Evolutionary conservation across 2,113 vertebrate species (phyloP), one percentile per base, ranked within the genome.

Genomic region (Procavia capensis): DNA sequence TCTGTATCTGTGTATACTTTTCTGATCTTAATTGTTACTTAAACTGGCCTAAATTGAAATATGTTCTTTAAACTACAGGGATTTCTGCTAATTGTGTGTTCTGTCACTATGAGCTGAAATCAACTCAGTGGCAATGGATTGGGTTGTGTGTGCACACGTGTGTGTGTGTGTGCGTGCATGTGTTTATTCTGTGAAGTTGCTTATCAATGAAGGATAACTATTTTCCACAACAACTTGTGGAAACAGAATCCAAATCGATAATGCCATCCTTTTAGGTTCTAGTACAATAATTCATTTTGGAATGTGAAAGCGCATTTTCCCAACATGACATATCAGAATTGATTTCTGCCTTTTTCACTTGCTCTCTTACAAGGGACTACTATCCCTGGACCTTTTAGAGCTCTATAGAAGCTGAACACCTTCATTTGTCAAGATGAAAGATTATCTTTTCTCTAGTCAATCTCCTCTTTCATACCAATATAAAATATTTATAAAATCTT

Each of bases 401-500:
- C 34, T 91, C 84, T 68, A 0, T 5, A 74, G 82, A 96, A 85
- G 20, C 31, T 61, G 27, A 95, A 59, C 17, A 88, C 41, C 36
- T 93, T 95, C 79, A 87, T 92, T 90, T 85, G 54, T 91, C 72
- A 93, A 47, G 31, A 70, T 91, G 85, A 87, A 90, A 81, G 63
- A 75, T 81, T 57, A 85, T 34, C 61, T 85, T 79, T 83, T 75
- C 45, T 64, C 25, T 94, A 80, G 94, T 86, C 64, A 45, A 88
- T 54, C 64, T 91, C 57, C 50, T 93, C 75, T 72, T 72, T 93
- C 76, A 81, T 81, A 61, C 3, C 47, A 94, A 83, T 83, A 31
- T n/a, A 89, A 96, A 95, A 95, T 90, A 91, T 20, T 81, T 61
- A 76, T 86, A 89, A 95, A 94, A 61, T 57, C 70, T 50, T 72